Evolutionary conservation across 2,888 invertebrate genomes (phyloP).

Genomic region (Rhopalosiphum nymphaeae): DNA sequence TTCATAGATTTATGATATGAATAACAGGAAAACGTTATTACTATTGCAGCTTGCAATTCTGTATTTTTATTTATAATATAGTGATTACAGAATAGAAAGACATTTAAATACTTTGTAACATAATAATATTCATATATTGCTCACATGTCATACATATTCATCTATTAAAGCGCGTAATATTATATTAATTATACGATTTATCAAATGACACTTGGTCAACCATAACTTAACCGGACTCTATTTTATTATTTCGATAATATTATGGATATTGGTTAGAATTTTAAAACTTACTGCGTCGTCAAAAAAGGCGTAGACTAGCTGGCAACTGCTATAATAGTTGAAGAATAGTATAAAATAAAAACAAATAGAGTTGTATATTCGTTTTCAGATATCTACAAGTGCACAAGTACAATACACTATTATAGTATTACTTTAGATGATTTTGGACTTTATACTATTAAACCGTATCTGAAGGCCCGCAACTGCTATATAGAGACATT

Average conservation of each 20-base stretch:
- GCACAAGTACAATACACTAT: background rate
- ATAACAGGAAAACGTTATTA: background rate
- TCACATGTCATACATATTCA: background rate
- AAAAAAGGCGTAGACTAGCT: too few species aligned
- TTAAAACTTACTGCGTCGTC: too few species aligned
- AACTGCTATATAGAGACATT: too few species aligned
- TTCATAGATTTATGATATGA: background rate
- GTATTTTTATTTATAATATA: background rate
- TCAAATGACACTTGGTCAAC: background rate
- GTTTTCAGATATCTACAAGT: background rate
- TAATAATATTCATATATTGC: background rate
- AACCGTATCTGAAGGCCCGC: too few species aligned
- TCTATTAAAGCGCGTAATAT: background rate
- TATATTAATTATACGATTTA: background rate
- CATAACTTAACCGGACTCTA: background rate
- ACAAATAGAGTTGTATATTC: background rate
- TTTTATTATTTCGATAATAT: background rate
- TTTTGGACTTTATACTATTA: too few species aligned
- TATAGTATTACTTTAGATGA: background rate
- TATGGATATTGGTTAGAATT: too few species aligned
- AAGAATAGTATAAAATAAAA: background rate
- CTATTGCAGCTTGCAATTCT: background rate
- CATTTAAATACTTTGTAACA: background rate
- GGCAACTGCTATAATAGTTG: too few species aligned
- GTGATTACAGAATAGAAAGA: background rate